phyloP scores from a whole-genome alignment of 2,888 invertebrate genomes.

The Pegoplata infirma region DNA sequence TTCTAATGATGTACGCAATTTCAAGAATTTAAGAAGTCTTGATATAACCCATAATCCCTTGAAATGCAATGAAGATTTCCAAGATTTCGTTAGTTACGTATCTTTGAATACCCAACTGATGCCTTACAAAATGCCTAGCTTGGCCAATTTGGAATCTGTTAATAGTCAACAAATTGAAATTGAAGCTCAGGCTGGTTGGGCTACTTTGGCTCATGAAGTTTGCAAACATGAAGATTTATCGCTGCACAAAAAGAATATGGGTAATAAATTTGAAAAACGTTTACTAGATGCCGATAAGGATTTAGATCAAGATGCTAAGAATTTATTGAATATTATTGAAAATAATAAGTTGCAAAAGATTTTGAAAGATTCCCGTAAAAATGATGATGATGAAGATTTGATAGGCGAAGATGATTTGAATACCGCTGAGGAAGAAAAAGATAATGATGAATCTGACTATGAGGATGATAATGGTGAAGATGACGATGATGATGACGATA shows the following conservation, averaged over 20 bases:
- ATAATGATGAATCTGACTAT: slow-evolving; percentile 76
- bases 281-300: slow-evolving; percentile 69
- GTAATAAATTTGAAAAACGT: slow-evolving; percentile 68
- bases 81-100: slow-evolving; percentile 80
- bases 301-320: slow-evolving; percentile 70
- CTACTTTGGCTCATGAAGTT: slow-evolving; percentile 73
- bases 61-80: slow-evolving; percentile 84
- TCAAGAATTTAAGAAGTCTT: slow-evolving; percentile 78
- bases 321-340: slow-evolving; percentile 69
- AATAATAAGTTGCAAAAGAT: slow-evolving; percentile 71
- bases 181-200: slow-evolving; percentile 71
- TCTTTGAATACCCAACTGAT: slow-evolving; percentile 71
- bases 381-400: slow-evolving; percentile 59
- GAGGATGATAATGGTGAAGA: slow-evolving; percentile 77
- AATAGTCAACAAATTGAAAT: slow-evolving; percentile 66
- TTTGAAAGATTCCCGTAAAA: slow-evolving; percentile 68
- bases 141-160: slow-evolving; percentile 70
- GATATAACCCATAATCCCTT: slow-evolving; percentile 83
- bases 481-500: slow-evolving; percentile 76
- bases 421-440: slow-evolving; percentile 70
- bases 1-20: slow-evolving; percentile 71
- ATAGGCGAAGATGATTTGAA: slow-evolving; percentile 70
- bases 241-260: slow-evolving; percentile 47
- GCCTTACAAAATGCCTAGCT: slow-evolving; percentile 69
- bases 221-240: slow-evolving; percentile 72